Base-by-base conservation (phyloP, 35 echinoderm and acorn worm genomes). In the Chiridota heheva region DNA sequence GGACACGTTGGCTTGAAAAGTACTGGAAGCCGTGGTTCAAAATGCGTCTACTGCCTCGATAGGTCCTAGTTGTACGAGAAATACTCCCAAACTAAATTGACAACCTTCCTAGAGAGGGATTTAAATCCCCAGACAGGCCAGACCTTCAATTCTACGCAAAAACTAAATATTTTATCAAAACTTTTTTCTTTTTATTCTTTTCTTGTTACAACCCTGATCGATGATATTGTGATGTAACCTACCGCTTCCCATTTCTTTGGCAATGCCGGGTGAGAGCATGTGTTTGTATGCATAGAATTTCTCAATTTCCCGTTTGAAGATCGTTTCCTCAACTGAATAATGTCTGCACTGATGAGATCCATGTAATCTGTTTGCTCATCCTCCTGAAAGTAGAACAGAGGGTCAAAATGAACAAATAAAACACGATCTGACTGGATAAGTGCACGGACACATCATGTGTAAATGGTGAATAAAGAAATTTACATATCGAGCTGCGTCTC, bases 191-290 rank as follows among this genome's bases (percentile, higher is more conserved):
- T n/a, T n/a, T n/a, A n/a, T n/a, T n/a, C n/a, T n/a, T n/a, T n/a
- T n/a, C n/a, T n/a, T n/a, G 33, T 60, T 5, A 31, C 2, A 60
- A 28, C 15, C 20, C 17, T 60, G 4, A 22, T 8, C 24, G 5
- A 44, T 7, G 49, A 20, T 45, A 72, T 22, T 1, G 28, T 20
- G 30, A n/a, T n/a, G 32, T 15, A 7, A 72, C 69, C 30, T 22
- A 72, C 69, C 25, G 44, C 69, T 72, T 72, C 40, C 69, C 69
- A 72, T 72, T 29, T 72, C 22, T 27, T 72, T 3, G 69, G 69
- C 3, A 72, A 44, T 1, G 69, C 5, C 40, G 69, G 69, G 20
- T 40, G 44, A 7, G 69, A 44, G 38, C 40, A 40, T 5, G 30
- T 69, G 36, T 38, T 69, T 29, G 36, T 72, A n/a, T 49, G 40